phyloP scores from a whole-genome alignment of 1,140 invertebrate genomes.

The Liolophura sinensis region DNA sequence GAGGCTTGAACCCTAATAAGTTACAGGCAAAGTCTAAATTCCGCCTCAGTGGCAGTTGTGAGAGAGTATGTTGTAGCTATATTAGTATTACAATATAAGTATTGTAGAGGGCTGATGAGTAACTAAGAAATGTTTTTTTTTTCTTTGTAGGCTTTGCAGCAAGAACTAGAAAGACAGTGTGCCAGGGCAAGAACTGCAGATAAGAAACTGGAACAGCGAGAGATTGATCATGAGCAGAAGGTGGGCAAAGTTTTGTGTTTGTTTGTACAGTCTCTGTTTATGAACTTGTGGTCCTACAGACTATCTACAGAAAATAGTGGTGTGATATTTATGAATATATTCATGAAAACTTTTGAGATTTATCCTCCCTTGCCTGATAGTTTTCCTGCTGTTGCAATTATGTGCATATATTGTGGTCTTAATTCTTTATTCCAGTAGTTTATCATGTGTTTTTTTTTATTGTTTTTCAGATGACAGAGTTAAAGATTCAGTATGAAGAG shows the following conservation, averaged over 20 bases:
- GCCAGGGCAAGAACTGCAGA: conserved; percentile 37
- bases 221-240: conserved; percentile 51
- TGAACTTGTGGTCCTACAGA: not conserved
- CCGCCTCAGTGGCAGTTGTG: not conserved
- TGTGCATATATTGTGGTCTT: not conserved
- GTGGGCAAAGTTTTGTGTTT: conserved; percentile 15
- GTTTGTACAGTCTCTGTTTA: not conserved
- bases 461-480: conserved; percentile 37
- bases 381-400: not conserved
- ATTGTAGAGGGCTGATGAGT: not conserved
- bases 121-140: not conserved
- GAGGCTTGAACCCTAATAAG: too few species aligned
- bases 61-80: not conserved
- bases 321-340: not conserved
- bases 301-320: not conserved
- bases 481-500: conserved; percentile 51
- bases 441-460: not conserved
- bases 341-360: not conserved
- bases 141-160: conserved; percentile 40
- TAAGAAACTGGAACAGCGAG: conserved; percentile 39
- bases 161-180: conserved; percentile 44
- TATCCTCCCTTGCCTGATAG: not conserved
- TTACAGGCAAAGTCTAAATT: too few species aligned
- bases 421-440: not conserved
- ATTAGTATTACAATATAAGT: not conserved